Base-by-base conservation (phyloP, 2,797 vertebrate genomes). In the Lagorchestes hirsutus region DNA sequence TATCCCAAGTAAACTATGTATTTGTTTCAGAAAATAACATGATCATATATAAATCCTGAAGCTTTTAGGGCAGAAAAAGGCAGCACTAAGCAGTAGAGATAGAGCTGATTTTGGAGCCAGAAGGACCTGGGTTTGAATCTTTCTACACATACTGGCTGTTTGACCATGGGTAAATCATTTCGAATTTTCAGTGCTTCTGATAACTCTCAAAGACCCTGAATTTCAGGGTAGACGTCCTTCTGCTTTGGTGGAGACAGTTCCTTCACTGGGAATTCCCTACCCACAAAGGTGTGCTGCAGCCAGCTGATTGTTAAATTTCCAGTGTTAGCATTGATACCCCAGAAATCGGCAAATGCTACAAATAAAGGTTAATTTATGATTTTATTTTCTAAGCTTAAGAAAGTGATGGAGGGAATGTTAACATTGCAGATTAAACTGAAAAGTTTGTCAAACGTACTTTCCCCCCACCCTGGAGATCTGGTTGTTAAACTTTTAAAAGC, bases 11-110 rank as follows among this genome's bases (percentile, higher is more conserved):
- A 94, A 97, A 95, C 91, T 94, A 96, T 97, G 97, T 97, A 97
- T 98, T 96, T 92, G 93, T 95, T 95, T 97, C 98, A 98, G 98
- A 97, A 97, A 97, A 97, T 97, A 94, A 90, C 94, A 46, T 8
- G 95, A 94, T 93, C 94, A 91, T 96, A 94, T 96, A 96, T 97
- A 97, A 97, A 97, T 97, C n/a, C 96, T 1, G 67, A 97, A 18
- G n/a, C 2, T 22, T 9, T 22, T 82, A 9, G 10, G 40, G 40
- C 9, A 87, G 74, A 46, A 14, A 46, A 82, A 82, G 40, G 22
- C 40, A 87, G 74, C 40, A 50, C 10, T 87, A 40, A 27, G 1
- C 27, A 87, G 31, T 27, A 50, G 40, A 46, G 11, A 1, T 0
- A 50, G 40, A 50, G 40, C 74, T 87, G 24, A 0, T n/a, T 87